phyloP scores from a whole-genome alignment of 1,140 invertebrate genomes.

The Drosophila eugracilis region DNA sequence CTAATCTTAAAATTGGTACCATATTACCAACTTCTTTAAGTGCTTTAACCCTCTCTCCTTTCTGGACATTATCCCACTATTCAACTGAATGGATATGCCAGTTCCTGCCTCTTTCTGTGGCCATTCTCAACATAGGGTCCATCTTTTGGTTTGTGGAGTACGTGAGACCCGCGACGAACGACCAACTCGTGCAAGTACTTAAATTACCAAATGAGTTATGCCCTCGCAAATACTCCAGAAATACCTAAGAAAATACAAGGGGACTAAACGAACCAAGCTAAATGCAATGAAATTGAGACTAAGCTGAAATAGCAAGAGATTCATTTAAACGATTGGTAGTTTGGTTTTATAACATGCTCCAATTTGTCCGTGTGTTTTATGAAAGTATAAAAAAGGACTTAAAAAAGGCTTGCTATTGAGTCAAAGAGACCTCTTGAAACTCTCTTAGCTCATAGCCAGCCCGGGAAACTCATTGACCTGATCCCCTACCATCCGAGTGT shows the following conservation, averaged over 20 bases:
- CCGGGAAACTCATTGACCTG: not conserved
- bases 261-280: not conserved
- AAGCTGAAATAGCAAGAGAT: too few species aligned
- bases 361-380: too few species aligned
- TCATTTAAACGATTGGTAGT: too few species aligned
- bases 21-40: not conserved
- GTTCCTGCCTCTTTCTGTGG: slow-evolving; percentile 10
- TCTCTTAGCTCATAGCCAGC: not conserved
- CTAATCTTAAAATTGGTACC: too few species aligned
- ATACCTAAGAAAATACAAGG: slow-evolving; percentile 20
- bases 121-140: slow-evolving; percentile 15
- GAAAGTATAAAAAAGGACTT: too few species aligned
- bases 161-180: slow-evolving; percentile 28
- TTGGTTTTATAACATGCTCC: too few species aligned
- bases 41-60: not conserved
- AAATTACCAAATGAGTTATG: slow-evolving; percentile 71
- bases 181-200: slow-evolving; percentile 50
- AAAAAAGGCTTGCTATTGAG: too few species aligned
- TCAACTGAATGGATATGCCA: not conserved
- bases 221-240: slow-evolving; percentile 52
- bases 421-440: slow-evolving; percentile 10
- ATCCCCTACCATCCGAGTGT: slow-evolving; percentile 3
- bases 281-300: slow-evolving; percentile 1
- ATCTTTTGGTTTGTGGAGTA: slow-evolving; percentile 26
- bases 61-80: not conserved